Base-by-base conservation (phyloP, 2,888 invertebrate genomes). In the Cyaniris semiargus region DNA sequence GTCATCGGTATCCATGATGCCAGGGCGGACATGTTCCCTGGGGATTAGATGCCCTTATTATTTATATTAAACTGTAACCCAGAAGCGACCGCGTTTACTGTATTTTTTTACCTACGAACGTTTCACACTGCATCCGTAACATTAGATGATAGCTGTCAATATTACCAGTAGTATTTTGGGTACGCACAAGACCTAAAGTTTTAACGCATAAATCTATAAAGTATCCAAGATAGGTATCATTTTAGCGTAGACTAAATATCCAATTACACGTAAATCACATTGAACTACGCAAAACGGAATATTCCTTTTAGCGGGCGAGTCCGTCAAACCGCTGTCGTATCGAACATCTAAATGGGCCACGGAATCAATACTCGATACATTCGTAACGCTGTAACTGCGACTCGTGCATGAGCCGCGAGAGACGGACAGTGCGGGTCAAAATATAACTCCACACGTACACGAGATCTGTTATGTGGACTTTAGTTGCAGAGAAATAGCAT, bases 301-400 rank as follows among this genome's bases (percentile, higher is more conserved):
- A 31, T 88, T 88, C 87, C 87, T 89, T 85, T 86, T 87, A 83
- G 81, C 86, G 86, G 84, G 84, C 84, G 83, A 82, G 89, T 88
- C 89, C 86, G 86, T 90, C 90, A 89, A 86, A 85, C 86, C 85
- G 87, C 85, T 86, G 89, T 86, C 86, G 87, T 92, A 91, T 91
- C 91, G 82, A 78, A 86, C 85, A 92, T 92, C 91, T 91, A 93
- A 92, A 91, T 91, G 85, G 91, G 90, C 86, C 91, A 91, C 87
- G 84, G 86, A 88, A 89, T 88, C 89, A 88, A 90, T 90, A 87
- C 84, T 87, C 84, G 82, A 84, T 88, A 87, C 86, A 84, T 87
- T 87, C 83, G 86, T 85, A 88, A 85, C 86, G 86, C 84, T 85
- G 86, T 86, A 87, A 86, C 84, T 85, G 88, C 85, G 87, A 87